A percentile compares a stretch with the other conserved stretches of the same genome.
Evolutionary conservation across 1,140 invertebrate genomes (phyloP).

Genomic region (Mercenaria mercenaria): DNA sequence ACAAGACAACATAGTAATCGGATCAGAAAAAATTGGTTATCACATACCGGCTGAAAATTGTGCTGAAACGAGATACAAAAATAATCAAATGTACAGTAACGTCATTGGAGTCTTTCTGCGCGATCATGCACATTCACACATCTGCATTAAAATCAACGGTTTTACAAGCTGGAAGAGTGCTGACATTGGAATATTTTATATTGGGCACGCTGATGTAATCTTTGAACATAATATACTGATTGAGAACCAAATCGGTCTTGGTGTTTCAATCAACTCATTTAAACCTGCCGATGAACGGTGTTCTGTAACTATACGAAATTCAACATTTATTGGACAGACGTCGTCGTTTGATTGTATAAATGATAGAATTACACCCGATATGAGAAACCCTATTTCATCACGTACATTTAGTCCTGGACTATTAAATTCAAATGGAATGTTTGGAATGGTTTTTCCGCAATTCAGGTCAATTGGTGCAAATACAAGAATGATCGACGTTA

Average conservation of each 20-base stretch:
- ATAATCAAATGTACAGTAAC: constrained; percentile 33
- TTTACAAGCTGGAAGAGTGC: constrained; percentile 75
- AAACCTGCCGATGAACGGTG: constrained; percentile 76
- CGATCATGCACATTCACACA: neutral
- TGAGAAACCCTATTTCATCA: neutral
- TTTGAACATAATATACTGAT: constrained; percentile 63
- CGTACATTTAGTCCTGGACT: neutral
- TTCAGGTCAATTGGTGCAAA: constrained; percentile 23
- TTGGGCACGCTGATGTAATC: constrained; percentile 62
- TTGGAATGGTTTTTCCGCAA: constrained; percentile 47
- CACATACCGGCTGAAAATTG: constrained; percentile 38
- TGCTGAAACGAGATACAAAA: constrained; percentile 13
- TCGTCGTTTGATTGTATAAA: constrained; percentile 44
- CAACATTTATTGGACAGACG: constrained; percentile 35
- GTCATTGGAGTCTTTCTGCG: constrained; percentile 48
- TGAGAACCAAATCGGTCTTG: constrained; percentile 76
- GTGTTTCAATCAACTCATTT: constrained; percentile 70
- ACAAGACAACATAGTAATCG: constrained; percentile 77
- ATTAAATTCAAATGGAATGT: neutral
- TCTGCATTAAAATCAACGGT: constrained; percentile 64
- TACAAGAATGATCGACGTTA: neutral
- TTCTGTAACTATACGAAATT: constrained; percentile 43
- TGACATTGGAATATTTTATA: constrained; percentile 79
- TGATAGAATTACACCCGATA: neutral
- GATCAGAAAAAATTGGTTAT: constrained; percentile 77